These are phyloP conservation scores for Nomada ferruginata DNA, from an alignment of 2,888 invertebrate genomes.

Conservation along the genomic window DNA sequence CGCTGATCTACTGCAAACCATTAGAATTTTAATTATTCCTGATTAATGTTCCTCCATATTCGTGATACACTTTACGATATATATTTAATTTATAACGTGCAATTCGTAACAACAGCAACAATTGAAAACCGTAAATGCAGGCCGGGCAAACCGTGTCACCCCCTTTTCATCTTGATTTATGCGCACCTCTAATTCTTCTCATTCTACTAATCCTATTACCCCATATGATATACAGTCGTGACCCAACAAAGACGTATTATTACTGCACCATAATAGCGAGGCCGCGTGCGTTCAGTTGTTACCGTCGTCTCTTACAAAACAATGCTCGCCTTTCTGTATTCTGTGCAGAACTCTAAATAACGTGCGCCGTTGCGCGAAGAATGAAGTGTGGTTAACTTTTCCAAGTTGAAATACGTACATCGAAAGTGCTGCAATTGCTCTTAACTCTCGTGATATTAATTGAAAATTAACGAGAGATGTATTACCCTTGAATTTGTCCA, in stretches of 20 bases:
- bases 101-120: neutral
- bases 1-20: neutral
- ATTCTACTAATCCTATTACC: slow-evolving; percentile 9
- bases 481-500: too few relatives aligned
- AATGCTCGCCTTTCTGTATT: slow-evolving; percentile 15
- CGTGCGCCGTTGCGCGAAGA: neutral
- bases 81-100: neutral
- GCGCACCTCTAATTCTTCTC: slow-evolving; percentile 9
- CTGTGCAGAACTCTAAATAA: neutral
- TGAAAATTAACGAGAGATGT: too few relatives aligned
- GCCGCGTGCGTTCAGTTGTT: slow-evolving; percentile 14
- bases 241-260: slow-evolving; percentile 32
- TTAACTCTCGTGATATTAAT: too few relatives aligned
- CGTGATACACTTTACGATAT: too few relatives aligned
- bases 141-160: neutral
- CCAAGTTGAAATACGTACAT: too few relatives aligned
- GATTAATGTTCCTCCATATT: neutral
- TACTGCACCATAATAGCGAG: slow-evolving; percentile 11
- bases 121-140: neutral
- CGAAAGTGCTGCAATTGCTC: too few relatives aligned
- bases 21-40: neutral
- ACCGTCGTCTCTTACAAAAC: slow-evolving; percentile 10
- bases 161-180: slow-evolving; percentile 2
- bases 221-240: slow-evolving; percentile 13
- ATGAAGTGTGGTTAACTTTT: too few relatives aligned